Evolutionary conservation across 2,797 vertebrate species (phyloP), one percentile per base, ranked within the genome.

Genomic region (Picus viridis): DNA sequence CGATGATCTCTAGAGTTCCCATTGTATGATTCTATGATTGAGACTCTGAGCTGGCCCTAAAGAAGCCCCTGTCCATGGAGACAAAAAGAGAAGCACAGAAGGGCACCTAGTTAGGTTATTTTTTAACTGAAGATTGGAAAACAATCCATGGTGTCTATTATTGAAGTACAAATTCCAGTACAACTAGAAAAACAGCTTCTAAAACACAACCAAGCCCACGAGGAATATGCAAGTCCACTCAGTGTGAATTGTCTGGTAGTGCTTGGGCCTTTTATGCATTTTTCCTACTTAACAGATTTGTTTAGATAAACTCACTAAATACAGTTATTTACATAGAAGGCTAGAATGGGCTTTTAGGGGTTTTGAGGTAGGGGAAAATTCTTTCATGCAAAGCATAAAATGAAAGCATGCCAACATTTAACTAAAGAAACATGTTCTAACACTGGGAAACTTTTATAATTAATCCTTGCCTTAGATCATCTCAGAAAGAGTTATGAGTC

Each of bases 391-490:
- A 73, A 83, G 49, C 3, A 3, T 68, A 54, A 93, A 86, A 57
- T 0, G 15, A 88, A 89, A 73, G 56, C 39, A 56, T 29, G 86
- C 87, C 84, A 89, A 78, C 71, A 47, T 87, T 92, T 51, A 68
- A 32, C 51, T 89, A 76, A 83, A 89, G 87, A 81, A 94, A 92
- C 89, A 76, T 86, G 96, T 91, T 84, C 68, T 63, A 93, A 93
- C 89, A 78, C 71, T 0, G 0, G 86, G 79, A 73, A 94, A 93
- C 87, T 93, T 89, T 88, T 74, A 69, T 88, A 94, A 95, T 96
- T 93, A 96, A 94, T 93, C 93, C 86, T 85, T 0, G 9, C 54
- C 71, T 96, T 39, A 96, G 90, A 93, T 90, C 75, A 89, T 75
- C 86, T 93, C 86, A 30, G 88, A 63, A 92, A 71, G 86, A 93